Conservation (phyloP, 2,888 invertebrate species). For the Calliphora vomitoria region DNA sequence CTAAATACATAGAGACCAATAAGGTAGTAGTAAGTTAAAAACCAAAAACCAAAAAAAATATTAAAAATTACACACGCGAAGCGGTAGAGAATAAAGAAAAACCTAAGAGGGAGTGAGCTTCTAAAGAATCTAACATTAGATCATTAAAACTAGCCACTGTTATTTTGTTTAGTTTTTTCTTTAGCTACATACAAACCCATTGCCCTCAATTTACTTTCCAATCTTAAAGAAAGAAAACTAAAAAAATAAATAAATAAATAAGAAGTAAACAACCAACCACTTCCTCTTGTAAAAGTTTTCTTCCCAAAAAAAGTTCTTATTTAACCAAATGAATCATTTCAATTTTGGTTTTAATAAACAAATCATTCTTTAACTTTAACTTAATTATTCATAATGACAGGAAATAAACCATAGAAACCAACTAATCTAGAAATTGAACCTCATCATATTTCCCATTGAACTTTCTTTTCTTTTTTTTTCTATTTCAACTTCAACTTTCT, state of each 20-base stretch:
- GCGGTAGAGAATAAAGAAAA: slow-evolving; percentile 38
- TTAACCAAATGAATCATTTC: slow-evolving; percentile 49
- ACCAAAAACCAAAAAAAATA: not conserved
- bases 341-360: slow-evolving; percentile 37
- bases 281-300: slow-evolving; percentile 51
- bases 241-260: slow-evolving; percentile 4
- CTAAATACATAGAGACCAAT: slow-evolving; percentile 13
- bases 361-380: slow-evolving; percentile 24
- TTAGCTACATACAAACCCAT: slow-evolving; percentile 51
- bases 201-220: slow-evolving; percentile 68
- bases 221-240: slow-evolving; percentile 39
- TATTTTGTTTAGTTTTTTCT: slow-evolving; percentile 8
- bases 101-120: not conserved
- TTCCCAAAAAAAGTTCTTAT: not conserved
- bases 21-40: not conserved
- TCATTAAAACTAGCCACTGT: slow-evolving; percentile 43
- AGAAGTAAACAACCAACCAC: slow-evolving; percentile 35
- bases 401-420: slow-evolving; percentile 59
- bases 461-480: slow-evolving; percentile 45
- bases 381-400: slow-evolving; percentile 59
- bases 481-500: slow-evolving; percentile 16
- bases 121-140: slow-evolving; percentile 11
- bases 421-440: slow-evolving; percentile 48
- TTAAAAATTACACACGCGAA: slow-evolving; percentile 48
- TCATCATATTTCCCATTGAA: slow-evolving; percentile 55